Conservation (phyloP, 2,888 invertebrate species). For the Lycaena phlaeas region DNA sequence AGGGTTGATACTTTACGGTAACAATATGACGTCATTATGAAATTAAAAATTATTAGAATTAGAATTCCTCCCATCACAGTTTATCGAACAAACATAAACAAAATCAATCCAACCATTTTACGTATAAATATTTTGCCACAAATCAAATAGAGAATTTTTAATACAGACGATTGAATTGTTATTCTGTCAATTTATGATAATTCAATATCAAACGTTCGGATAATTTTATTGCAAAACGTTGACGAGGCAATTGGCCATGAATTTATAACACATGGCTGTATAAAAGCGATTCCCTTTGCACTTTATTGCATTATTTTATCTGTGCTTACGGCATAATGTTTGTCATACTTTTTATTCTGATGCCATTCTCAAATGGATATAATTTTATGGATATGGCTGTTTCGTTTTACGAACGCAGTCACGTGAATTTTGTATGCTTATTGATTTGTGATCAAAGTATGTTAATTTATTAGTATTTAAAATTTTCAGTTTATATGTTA, state of each 20-base stretch:
- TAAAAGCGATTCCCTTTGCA: neutral
- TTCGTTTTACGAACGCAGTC: constrained; percentile 14
- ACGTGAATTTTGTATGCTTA: constrained; percentile 29
- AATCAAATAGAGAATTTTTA: no score
- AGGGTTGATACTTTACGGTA: no score
- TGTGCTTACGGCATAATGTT: neutral
- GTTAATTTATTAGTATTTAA: no score
- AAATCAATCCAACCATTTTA: no score
- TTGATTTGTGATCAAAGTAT: constrained; percentile 28
- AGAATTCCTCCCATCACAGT: no score
- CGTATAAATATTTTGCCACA: no score
- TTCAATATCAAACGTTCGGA: constrained; percentile 1
- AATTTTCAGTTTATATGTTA: no score
- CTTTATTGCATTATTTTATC: constrained; percentile 2
- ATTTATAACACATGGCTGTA: neutral
- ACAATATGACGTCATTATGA: no score
- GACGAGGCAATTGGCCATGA: constrained; percentile 1
- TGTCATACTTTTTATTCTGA: neutral
- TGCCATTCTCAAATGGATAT: constrained; percentile 1
- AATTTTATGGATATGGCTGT: constrained; percentile 1
- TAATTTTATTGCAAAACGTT: no score
- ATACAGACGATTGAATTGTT: no score
- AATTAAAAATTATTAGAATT: no score
- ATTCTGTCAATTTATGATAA: constrained; percentile 2
- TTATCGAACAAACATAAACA: no score